Percentiles rank a stretch among this genome's conserved stretches.
Evolutionary conservation across 1,140 invertebrate genomes (phyloP).

Genomic region (Bombus turneri): DNA sequence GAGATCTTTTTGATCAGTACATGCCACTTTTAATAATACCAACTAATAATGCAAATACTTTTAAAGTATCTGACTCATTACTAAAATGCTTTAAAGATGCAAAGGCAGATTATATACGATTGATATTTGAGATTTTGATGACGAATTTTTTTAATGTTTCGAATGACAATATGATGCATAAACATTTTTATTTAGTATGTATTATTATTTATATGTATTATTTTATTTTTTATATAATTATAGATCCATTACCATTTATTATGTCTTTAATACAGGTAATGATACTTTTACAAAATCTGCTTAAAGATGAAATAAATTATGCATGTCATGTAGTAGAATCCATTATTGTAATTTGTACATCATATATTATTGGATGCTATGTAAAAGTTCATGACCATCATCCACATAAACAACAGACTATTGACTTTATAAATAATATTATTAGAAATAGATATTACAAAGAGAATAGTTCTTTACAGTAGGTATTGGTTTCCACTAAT

Average conservation of each 20-base stretch:
- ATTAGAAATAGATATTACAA: constrained; percentile 71
- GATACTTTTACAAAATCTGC: constrained; percentile 72
- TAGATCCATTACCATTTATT: constrained; percentile 2
- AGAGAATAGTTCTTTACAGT: constrained; percentile 68
- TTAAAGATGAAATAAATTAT: constrained; percentile 67
- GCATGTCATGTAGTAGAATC: constrained; percentile 66
- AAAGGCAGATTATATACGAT: constrained; percentile 67
- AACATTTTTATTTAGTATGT: constrained; percentile 76
- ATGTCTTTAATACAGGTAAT: constrained; percentile 71
- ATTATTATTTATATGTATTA: constrained; percentile 1
- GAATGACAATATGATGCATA: constrained; percentile 72
- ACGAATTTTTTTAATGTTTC: constrained; percentile 72
- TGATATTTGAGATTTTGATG: constrained; percentile 73
- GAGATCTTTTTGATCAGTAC: constrained; percentile 77
- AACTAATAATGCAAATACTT: constrained; percentile 55
- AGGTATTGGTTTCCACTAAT: constrained; percentile 7
- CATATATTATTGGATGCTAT: constrained; percentile 73
- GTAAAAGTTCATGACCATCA: constrained; percentile 77
- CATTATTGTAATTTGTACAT: constrained; percentile 72
- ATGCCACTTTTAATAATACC: constrained; percentile 74
- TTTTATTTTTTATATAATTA: neutral
- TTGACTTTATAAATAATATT: constrained; percentile 72
- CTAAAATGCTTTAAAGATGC: constrained; percentile 75
- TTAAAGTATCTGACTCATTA: constrained; percentile 71
- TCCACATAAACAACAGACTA: constrained; percentile 75